Percentiles rank a stretch among this genome's conserved stretches.
Evolutionary conservation across 1,140 invertebrate genomes (phyloP).

Genomic region (Brachionus plicatilis): DNA sequence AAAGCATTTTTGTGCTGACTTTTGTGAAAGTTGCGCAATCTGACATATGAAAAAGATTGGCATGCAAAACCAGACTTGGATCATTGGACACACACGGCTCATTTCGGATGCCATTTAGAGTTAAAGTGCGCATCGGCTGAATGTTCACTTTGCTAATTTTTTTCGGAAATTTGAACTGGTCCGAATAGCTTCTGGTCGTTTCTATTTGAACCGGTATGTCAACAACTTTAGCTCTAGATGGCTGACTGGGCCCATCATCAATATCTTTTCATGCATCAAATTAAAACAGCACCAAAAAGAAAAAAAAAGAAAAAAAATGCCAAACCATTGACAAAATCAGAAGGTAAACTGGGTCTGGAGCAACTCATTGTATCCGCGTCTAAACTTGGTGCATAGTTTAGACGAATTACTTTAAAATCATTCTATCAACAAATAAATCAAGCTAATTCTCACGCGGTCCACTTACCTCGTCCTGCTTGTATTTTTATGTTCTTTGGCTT

Average conservation of each 20-base stretch:
- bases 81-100: neutral
- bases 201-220: constrained; percentile 21
- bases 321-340: neutral
- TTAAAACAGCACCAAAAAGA: neutral
- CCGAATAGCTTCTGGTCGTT: neutral
- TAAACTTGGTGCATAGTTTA: constrained; percentile 34
- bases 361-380: neutral
- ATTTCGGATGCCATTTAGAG: constrained; percentile 16
- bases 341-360: neutral
- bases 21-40: no score
- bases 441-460: neutral
- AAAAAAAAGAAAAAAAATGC: neutral
- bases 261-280: neutral
- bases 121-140: constrained; percentile 11
- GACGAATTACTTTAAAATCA: constrained; percentile 34
- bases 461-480: constrained; percentile 38
- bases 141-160: neutral
- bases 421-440: neutral
- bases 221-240: constrained; percentile 23
- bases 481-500: constrained; percentile 40
- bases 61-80: constrained; percentile 13
- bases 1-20: no score
- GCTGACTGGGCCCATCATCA: neutral
- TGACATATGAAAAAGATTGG: neutral
- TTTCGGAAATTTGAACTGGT: constrained; percentile 7